Conservation (phyloP, 1,140 invertebrate genomes). For the Bombus fervidus region DNA sequence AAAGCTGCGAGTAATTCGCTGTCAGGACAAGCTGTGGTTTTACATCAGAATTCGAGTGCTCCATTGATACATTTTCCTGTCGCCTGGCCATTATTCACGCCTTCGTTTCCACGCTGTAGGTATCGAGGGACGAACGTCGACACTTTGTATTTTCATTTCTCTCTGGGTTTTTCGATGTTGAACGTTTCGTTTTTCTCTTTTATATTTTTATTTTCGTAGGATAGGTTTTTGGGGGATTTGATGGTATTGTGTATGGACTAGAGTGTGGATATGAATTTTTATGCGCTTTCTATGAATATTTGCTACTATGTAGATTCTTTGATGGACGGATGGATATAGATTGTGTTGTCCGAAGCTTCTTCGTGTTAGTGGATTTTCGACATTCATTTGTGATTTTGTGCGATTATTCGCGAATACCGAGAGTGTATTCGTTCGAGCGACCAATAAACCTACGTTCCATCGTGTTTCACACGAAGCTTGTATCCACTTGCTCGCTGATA, state of each 20-base stretch:
- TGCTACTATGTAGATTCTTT: not conserved
- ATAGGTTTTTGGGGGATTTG: not conserved
- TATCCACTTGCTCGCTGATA: no score
- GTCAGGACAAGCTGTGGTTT: conserved; percentile 79
- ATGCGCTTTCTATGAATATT: not conserved
- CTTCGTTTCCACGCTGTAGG: not conserved
- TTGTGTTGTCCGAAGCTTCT: not conserved
- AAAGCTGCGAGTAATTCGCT: conserved; percentile 76
- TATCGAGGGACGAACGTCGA: not conserved
- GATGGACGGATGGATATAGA: not conserved
- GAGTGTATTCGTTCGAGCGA: no score
- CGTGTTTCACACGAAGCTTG: no score
- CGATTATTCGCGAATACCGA: no score
- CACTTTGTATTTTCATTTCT: not conserved
- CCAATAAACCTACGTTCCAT: no score
- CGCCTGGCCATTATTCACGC: not conserved
- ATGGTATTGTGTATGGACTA: not conserved
- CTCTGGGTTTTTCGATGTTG: not conserved
- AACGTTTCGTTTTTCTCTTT: not conserved
- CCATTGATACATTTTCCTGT: conserved; percentile 57
- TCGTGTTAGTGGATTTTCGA: not conserved
- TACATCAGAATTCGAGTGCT: conserved; percentile 74
- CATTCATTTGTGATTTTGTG: not conserved
- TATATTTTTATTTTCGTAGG: not conserved
- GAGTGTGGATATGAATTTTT: not conserved